These are phyloP conservation scores for Lutjanus campechanus DNA, from an alignment of 2,797 vertebrate genomes.

Conservation along the genomic window DNA sequence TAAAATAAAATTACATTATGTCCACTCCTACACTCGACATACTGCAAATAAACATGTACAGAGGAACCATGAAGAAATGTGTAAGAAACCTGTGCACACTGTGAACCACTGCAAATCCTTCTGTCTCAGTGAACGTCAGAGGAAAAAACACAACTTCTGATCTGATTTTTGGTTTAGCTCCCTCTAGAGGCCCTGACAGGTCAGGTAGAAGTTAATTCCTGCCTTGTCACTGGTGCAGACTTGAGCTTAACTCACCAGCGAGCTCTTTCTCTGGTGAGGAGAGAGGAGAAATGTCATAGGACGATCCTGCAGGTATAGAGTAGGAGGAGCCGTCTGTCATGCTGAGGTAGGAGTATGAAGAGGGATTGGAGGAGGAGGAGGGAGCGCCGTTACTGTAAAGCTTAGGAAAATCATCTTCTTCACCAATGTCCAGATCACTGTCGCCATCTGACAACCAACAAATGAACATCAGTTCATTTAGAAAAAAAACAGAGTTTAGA, in stretches of 20 bases:
- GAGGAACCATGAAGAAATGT: no score
- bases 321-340: slow-evolving; percentile 42
- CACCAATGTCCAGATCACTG: slow-evolving; percentile 63
- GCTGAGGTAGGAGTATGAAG: slow-evolving; percentile 68
- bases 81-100: no score
- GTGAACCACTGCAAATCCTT: no score
- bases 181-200: no score
- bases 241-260: slow-evolving; percentile 39
- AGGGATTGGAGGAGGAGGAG: background rate
- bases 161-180: no score
- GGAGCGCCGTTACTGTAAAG: background rate
- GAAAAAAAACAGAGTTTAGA: background rate
- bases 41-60: no score
- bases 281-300: slow-evolving; percentile 65
- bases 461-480: fast-evolving
- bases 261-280: slow-evolving; percentile 77
- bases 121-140: no score
- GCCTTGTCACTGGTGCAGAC: background rate
- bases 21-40: no score
- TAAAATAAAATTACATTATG: no score
- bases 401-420: slow-evolving; percentile 41
- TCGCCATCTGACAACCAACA: slow-evolving; percentile 52
- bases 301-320: slow-evolving; percentile 38
- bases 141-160: no score
- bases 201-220: background rate